Evolutionary conservation across 23 tunicate species (phyloP).

Genomic region (Halocynthia roretzi): DNA sequence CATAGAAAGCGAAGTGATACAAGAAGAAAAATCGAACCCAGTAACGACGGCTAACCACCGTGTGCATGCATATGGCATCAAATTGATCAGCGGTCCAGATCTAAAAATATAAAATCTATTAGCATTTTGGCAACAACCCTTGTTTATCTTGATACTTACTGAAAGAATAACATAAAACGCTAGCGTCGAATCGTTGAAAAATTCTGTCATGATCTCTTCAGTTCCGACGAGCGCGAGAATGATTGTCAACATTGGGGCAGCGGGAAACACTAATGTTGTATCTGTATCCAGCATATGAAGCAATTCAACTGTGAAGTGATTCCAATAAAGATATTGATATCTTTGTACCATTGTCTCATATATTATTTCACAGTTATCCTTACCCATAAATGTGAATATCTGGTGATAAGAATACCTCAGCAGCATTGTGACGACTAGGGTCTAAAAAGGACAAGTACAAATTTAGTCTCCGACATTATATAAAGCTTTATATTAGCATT

Average conservation of each 20-base stretch:
- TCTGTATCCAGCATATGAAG: constrained; percentile 74
- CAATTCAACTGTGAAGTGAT: constrained; percentile 35
- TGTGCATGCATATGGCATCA: constrained; percentile 85
- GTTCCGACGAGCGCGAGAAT: constrained; percentile 93
- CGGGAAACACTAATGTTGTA: constrained; percentile 46
- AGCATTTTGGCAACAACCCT: background rate
- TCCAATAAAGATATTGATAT: too few species aligned
- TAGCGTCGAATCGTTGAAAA: constrained; percentile 90
- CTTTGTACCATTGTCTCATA: too few species aligned
- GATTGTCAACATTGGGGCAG: constrained; percentile 75
- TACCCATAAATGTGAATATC: constrained; percentile 78
- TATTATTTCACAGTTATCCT: background rate
- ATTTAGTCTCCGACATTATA: too few species aligned
- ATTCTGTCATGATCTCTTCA: constrained; percentile 98
- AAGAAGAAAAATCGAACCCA: constrained; percentile 95
- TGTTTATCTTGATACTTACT: constrained; percentile 8
- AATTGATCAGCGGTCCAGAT: constrained; percentile 97
- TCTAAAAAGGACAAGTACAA: constrained; percentile 10
- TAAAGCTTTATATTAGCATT: too few species aligned
- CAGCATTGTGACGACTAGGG: constrained; percentile 76
- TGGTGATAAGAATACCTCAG: constrained; percentile 87
- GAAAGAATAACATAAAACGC: constrained; percentile 86
- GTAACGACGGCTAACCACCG: constrained; percentile 70
- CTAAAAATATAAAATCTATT: background rate
- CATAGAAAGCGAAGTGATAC: constrained; percentile 91